Conservation (phyloP, 2,113 vertebrate species). For the Eupsittula cactorum region DNA sequence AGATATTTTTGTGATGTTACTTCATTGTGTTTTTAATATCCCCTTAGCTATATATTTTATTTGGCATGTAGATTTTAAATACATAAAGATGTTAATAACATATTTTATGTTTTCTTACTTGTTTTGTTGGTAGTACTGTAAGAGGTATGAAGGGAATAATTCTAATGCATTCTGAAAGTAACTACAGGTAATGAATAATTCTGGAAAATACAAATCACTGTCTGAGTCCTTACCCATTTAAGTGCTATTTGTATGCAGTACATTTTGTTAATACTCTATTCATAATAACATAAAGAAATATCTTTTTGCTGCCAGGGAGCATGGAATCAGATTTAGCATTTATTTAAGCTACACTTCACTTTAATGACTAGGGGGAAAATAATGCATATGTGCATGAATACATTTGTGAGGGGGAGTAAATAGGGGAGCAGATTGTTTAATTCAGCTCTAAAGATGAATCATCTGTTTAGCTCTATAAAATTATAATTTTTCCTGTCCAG, state of each 20-base stretch:
- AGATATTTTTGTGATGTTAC: neutral
- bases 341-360: slow-evolving; percentile 14
- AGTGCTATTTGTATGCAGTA: neutral
- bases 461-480: neutral
- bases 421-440: neutral
- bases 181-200: neutral
- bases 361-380: neutral
- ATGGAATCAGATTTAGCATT: neutral
- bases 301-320: neutral
- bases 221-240: neutral
- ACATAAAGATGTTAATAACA: neutral
- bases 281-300: neutral
- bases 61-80: neutral
- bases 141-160: neutral
- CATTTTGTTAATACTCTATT: neutral
- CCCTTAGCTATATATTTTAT: neutral
- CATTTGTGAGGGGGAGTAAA: neutral
- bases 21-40: neutral
- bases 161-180: neutral
- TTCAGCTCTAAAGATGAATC: neutral
- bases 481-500: neutral
- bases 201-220: neutral
- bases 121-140: neutral
- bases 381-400: neutral
- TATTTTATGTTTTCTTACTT: neutral